Evolutionary conservation across 1,140 invertebrate species (phyloP).

Genomic region (Whitmania pigra): DNA sequence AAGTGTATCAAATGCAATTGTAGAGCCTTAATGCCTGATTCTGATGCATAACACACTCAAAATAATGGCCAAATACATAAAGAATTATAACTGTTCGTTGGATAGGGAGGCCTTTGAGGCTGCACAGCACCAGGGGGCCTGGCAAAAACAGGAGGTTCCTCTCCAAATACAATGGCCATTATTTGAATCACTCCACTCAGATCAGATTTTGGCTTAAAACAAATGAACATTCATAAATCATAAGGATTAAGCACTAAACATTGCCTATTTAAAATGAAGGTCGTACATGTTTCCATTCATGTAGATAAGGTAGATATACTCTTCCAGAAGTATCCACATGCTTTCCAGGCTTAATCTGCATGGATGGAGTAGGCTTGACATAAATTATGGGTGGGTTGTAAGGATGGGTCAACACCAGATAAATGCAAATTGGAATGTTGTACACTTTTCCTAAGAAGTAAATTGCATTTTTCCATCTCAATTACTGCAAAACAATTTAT

Average conservation of each 20-base stretch:
- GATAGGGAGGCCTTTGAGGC: neutral
- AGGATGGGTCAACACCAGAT: conserved; percentile 92
- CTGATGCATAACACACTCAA: no score
- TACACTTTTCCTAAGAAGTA: conserved; percentile 58
- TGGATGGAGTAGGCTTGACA: conserved; percentile 84
- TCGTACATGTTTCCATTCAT: conserved; percentile 78
- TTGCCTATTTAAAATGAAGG: neutral
- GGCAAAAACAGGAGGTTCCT: conserved; percentile 79
- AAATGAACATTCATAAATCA: neutral
- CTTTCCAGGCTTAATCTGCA: conserved; percentile 86
- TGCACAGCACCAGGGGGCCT: conserved; percentile 29
- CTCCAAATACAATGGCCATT: conserved; percentile 83
- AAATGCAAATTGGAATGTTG: conserved; percentile 92
- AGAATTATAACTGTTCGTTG: neutral
- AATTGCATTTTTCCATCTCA: conserved; percentile 12
- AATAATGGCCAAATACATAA: no score
- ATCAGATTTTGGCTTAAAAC: conserved; percentile 60
- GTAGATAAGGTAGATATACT: conserved; percentile 89
- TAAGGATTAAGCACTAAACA: neutral
- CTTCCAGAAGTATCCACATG: conserved; percentile 90
- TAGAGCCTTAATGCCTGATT: no score
- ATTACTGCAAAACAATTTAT: neutral
- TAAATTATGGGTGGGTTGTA: conserved; percentile 93
- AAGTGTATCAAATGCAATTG: no score
- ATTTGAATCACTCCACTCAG: conserved; percentile 72